A percentile compares a stretch with the other conserved stretches of the same genome.
phyloP scores from a whole-genome alignment of 2,888 invertebrate genomes.

The Hoplodrina ambigua region DNA sequence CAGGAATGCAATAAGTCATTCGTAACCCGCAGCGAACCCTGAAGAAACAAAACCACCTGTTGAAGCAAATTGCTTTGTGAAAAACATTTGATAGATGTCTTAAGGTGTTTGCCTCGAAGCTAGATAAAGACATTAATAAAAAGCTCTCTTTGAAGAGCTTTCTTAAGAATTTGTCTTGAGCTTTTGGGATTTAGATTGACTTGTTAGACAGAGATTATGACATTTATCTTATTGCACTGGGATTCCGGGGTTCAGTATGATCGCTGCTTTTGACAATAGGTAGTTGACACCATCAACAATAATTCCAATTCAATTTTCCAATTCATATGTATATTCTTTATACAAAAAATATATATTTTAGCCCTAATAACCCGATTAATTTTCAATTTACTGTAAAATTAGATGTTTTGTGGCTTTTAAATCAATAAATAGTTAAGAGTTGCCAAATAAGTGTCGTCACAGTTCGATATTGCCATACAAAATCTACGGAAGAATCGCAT shows the following conservation, averaged over 20 bases:
- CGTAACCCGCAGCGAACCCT: slow-evolving; percentile 45
- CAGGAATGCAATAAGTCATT: slow-evolving; percentile 49
- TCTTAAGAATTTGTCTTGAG: neutral
- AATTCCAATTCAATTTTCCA: too few species aligned
- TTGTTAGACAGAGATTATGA: neutral
- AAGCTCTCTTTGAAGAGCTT: slow-evolving; percentile 2
- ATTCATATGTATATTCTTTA: too few species aligned
- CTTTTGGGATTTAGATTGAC: neutral
- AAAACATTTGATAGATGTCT: slow-evolving; percentile 46
- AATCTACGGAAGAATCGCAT: too few species aligned
- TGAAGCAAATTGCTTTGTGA: slow-evolving; percentile 57
- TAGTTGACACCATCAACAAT: too few species aligned
- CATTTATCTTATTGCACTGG: neutral
- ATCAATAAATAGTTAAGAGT: too few species aligned
- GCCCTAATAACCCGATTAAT: too few species aligned
- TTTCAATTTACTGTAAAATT: too few species aligned
- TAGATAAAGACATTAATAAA: slow-evolving; percentile 21
- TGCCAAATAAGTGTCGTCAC: too few species aligned
- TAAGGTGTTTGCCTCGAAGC: slow-evolving; percentile 20
- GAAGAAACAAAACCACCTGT: slow-evolving; percentile 66
- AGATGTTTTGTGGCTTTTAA: too few species aligned
- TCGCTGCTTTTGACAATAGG: neutral
- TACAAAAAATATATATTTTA: too few species aligned
- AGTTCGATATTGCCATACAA: too few species aligned
- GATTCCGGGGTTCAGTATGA: too few species aligned